Evolutionary conservation across 2,888 invertebrate genomes (phyloP).

Genomic region (Noctuana brunneofusca): DNA sequence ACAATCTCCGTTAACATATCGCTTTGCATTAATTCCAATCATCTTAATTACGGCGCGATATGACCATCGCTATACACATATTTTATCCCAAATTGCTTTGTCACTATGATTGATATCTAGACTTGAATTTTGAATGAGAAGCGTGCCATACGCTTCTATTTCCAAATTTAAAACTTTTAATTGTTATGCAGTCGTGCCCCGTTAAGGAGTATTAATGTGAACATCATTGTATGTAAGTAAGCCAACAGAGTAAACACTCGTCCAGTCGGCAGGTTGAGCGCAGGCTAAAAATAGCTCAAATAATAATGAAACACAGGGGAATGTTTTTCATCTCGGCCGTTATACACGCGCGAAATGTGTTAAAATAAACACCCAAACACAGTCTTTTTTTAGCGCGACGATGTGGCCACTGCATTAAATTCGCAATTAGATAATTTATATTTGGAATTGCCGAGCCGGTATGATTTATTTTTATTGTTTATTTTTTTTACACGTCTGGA

Average conservation of each 20-base stretch:
- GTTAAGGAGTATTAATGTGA: constrained; percentile 62
- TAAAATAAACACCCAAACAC: constrained; percentile 81
- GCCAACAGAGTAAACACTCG: constrained; percentile 73
- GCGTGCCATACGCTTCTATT: constrained; percentile 7
- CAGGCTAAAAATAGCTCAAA: constrained; percentile 78
- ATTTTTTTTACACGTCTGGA: constrained; percentile 34
- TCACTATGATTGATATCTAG: constrained; percentile 58
- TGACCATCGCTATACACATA: constrained; percentile 52
- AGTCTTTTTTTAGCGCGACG: constrained; percentile 78
- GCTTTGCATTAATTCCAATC: constrained; percentile 64
- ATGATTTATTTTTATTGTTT: constrained; percentile 68
- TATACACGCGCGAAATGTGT: constrained; percentile 80
- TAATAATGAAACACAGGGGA: constrained; percentile 82
- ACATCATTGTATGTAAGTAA: constrained; percentile 73
- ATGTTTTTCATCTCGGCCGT: constrained; percentile 81
- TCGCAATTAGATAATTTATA: constrained; percentile 68
- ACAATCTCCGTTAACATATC: constrained; percentile 63
- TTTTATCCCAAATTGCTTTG: constrained; percentile 58
- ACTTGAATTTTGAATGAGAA: constrained; percentile 12
- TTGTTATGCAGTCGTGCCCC: constrained; percentile 26
- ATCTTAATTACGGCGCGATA: constrained; percentile 59
- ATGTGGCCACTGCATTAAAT: constrained; percentile 74
- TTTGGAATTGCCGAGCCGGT: constrained; percentile 61
- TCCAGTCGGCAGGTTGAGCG: constrained; percentile 75
- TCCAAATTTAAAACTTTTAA: constrained; percentile 12